phyloP scores from a whole-genome alignment of 2,888 invertebrate genomes.

The Cataglyphis cursor region DNA sequence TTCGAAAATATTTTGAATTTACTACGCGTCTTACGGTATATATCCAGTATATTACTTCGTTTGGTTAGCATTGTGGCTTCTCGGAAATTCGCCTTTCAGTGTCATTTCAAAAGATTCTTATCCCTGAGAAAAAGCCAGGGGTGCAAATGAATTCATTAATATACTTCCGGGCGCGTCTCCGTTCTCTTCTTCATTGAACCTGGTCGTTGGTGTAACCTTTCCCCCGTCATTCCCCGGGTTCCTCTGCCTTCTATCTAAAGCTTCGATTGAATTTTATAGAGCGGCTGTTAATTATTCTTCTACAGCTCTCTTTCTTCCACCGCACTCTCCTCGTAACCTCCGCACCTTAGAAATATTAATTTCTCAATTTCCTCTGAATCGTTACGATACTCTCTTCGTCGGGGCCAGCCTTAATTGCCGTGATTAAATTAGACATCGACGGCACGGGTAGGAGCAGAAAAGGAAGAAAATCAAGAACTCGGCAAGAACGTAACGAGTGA shows the following conservation, averaged over 20 bases:
- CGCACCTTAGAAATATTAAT: slow-evolving; percentile 72
- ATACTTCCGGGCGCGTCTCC: slow-evolving; percentile 53
- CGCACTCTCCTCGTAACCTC: slow-evolving; percentile 39
- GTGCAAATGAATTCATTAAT: slow-evolving; percentile 67
- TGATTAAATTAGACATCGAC: slow-evolving; percentile 76
- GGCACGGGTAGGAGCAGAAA: slow-evolving; percentile 42
- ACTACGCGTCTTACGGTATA: neutral
- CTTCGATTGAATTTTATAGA: slow-evolving; percentile 73
- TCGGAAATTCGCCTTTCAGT: slow-evolving; percentile 4
- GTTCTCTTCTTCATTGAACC: slow-evolving; percentile 59
- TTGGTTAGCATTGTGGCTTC: neutral
- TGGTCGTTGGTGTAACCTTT: slow-evolving; percentile 53
- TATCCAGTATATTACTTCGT: neutral
- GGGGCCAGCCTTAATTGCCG: slow-evolving; percentile 70
- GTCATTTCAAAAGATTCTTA: slow-evolving; percentile 45
- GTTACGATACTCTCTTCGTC: slow-evolving; percentile 56
- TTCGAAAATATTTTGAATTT: neutral
- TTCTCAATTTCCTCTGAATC: slow-evolving; percentile 73
- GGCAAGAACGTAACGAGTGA: slow-evolving; percentile 45
- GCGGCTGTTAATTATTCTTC: slow-evolving; percentile 73
- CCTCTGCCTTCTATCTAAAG: slow-evolving; percentile 40
- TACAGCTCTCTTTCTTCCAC: slow-evolving; percentile 58
- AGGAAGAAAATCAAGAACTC: slow-evolving; percentile 39
- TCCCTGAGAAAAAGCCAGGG: slow-evolving; percentile 37
- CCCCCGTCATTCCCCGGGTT: slow-evolving; percentile 14